Conservation (phyloP, 2,797 vertebrate genomes). For the Poliocrania exsul region DNA sequence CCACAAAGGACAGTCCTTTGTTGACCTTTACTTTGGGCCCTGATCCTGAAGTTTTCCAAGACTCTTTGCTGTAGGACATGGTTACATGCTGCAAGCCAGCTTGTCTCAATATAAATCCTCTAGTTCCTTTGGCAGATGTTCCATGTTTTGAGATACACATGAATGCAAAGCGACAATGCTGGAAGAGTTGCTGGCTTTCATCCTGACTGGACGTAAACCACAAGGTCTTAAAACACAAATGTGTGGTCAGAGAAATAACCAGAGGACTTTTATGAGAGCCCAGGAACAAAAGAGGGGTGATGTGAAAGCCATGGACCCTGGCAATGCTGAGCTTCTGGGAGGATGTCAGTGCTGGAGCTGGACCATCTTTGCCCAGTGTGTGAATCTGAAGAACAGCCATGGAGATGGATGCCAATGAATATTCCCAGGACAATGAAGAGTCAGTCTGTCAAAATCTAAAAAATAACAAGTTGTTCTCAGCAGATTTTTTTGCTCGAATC, state of each 20-base stretch:
- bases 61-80: neutral
- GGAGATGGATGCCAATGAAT: neutral
- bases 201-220: neutral
- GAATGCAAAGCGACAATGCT: neutral
- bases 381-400: neutral
- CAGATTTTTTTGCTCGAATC: neutral
- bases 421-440: neutral
- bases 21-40: neutral
- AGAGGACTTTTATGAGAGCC: neutral
- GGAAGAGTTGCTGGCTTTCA: neutral
- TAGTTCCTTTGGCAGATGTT: neutral
- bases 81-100: neutral
- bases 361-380: neutral
- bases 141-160: neutral
- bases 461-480: neutral
- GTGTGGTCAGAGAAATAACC: neutral
- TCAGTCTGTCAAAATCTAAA: neutral
- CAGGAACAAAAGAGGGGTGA: neutral
- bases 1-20: neutral
- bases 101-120: neutral
- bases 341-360: neutral
- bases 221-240: neutral
- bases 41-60: neutral
- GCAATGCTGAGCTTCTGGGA: neutral
- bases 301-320: neutral